phyloP scores from a whole-genome alignment of 2,113 vertebrate species.

The Phyllostomus discolor region DNA sequence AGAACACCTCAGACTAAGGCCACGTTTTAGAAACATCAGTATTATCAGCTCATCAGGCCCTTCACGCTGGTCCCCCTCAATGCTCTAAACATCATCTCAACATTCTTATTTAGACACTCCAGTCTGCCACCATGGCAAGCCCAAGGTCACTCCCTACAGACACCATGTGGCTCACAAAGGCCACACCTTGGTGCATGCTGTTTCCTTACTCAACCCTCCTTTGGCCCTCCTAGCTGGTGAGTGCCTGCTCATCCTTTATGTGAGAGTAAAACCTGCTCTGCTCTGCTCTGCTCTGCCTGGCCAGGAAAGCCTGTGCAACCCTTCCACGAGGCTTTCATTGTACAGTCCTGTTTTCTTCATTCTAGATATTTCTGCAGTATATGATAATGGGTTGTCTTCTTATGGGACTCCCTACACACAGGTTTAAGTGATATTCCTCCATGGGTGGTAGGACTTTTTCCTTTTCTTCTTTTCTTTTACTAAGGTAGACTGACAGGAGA shows the following conservation, averaged over 20 bases:
- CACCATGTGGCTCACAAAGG: too few species aligned
- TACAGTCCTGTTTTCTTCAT: too few species aligned
- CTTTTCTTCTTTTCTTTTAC: neutral
- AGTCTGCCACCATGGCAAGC: neutral
- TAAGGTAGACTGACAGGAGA: neutral
- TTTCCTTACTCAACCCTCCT: neutral
- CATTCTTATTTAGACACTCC: neutral
- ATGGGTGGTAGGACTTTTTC: neutral
- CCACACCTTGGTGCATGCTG: rapidly evolving
- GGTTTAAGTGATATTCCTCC: neutral
- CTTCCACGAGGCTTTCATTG: neutral
- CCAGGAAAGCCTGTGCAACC: neutral
- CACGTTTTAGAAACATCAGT: neutral
- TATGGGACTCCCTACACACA: neutral
- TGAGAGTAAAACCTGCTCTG: neutral
- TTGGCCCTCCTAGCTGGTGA: neutral
- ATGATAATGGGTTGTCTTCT: neutral
- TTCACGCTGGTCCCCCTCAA: neutral
- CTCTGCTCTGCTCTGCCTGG: too few species aligned
- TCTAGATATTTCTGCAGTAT: neutral
- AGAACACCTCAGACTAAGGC: neutral
- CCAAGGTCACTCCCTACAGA: neutral
- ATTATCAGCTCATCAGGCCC: neutral
- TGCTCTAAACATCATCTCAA: neutral
- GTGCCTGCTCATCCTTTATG: neutral